Evolutionary conservation across 2,888 invertebrate genomes (phyloP), one percentile per base, ranked within the genome.

Genomic region (Cyaniris semiargus): DNA sequence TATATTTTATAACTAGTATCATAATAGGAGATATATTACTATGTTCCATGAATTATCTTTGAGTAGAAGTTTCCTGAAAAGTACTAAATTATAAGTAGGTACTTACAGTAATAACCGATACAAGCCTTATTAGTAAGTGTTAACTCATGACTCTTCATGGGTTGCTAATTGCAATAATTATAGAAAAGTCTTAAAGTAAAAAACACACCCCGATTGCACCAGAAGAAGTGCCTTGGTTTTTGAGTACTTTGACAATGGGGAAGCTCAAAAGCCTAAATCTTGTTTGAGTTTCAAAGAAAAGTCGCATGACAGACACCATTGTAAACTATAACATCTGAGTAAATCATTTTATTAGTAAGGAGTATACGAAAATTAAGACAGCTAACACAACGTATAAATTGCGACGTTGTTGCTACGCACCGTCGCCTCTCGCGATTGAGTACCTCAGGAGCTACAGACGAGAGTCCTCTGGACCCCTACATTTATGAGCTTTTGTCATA

Each of bases 401-500:
- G 27, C 27, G 27, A 66, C 66, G 66, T 31, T 27, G 66, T 66
- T 66, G 6, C 15, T 66, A 66, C 66, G 66, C 66, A 66, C 18
- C 15, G 31, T 31, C 27, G 27, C 66, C 27, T 66, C 66, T 66
- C 21, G 60, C 27, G 66, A 66, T 10, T 15, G 66, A 31, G 66
- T 31, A 27, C 18, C 60, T 60, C 23, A 31, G 66, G 27, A 31
- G 66, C 66, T 66, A 15, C 27, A 66, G 66, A 27, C 18, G 27
- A 66, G 66, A 15, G 66, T 7, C 13, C 66, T 66, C 66, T 0
- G 6, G 27, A 66, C 66, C 66, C 60, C 18, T 66, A 66, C 27
- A 31, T 66, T 66, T 66, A 66, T 5, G 66, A 66, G 66, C 66
- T 66, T 66, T 66, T 66, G 66, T 66, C 27, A 66, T 27, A 66